phyloP scores from a whole-genome alignment of 2,113 vertebrate species.

The Oncorhynchus masou region DNA sequence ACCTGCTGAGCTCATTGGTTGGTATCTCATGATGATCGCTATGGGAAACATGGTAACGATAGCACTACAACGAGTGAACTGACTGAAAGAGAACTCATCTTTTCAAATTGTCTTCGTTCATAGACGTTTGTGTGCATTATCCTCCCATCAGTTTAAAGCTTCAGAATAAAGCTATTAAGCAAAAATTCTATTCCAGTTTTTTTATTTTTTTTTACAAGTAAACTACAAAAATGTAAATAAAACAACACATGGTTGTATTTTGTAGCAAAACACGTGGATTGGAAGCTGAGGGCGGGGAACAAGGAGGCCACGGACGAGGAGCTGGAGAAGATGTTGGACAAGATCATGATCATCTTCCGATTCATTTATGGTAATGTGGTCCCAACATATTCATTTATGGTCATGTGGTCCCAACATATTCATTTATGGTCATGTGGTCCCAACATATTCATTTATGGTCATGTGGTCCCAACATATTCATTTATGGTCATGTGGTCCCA shows the following conservation, averaged over 20 bases:
- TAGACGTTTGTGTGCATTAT: neutral
- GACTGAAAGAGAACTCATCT: too few relatives aligned
- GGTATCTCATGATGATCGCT: slow-evolving; percentile 18
- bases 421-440: too few relatives aligned
- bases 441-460: too few relatives aligned
- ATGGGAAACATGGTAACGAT: too few relatives aligned
- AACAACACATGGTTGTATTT: slow-evolving; percentile 16
- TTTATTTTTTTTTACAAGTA: neutral
- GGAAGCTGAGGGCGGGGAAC: slow-evolving; percentile 95
- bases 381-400: too few relatives aligned
- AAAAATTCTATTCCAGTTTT: neutral
- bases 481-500: too few relatives aligned
- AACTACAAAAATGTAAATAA: neutral
- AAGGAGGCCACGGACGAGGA: slow-evolving; percentile 99
- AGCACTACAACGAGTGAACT: neutral
- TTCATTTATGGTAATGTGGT: slow-evolving; percentile 91
- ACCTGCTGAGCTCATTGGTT: slow-evolving; percentile 97
- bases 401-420: too few relatives aligned
- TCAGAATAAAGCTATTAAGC: neutral
- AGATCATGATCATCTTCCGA: slow-evolving; percentile 99
- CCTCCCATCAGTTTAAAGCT: neutral
- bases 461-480: too few relatives aligned
- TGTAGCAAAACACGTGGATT: slow-evolving; percentile 96
- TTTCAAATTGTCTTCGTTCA: neutral
- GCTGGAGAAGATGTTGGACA: slow-evolving; percentile 98